Percentiles rank a stretch among this genome's conserved stretches.
phyloP scores from a whole-genome alignment of 2,888 invertebrate species.

The Frankliniella fusca region DNA sequence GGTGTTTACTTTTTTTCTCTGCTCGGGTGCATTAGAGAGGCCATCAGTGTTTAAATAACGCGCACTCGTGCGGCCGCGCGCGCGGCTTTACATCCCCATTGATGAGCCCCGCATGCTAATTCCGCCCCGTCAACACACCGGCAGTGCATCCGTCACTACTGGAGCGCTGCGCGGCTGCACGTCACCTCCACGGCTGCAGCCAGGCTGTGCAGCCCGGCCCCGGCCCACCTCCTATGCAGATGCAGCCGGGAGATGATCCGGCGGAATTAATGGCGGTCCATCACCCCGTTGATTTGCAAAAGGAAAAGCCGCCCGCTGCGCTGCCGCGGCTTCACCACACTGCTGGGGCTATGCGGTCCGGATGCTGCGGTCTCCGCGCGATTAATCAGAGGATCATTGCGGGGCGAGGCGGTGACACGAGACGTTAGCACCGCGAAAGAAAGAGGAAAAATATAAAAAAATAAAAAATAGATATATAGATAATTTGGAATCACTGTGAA shows the following conservation, averaged over 20 bases:
- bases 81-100: background rate
- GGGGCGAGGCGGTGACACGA: background rate
- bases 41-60: no score
- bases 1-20: no score
- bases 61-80: no score
- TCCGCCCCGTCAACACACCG: background rate
- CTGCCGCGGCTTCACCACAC: background rate
- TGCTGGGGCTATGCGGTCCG: background rate
- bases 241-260: background rate
- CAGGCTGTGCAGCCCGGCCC: no score
- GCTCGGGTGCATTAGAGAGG: no score
- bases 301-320: background rate
- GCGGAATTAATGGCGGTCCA: background rate
- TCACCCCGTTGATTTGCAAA: conserved; percentile 6
- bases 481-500: no score
- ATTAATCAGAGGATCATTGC: conserved; percentile 16
- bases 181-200: no score
- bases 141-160: background rate
- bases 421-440: no score
- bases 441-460: no score
- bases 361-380: background rate
- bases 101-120: conserved; percentile 1
- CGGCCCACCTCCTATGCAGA: background rate
- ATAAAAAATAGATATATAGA: background rate
- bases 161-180: no score